Percentiles rank a stretch among this genome's conserved stretches.
These are phyloP conservation scores for Microtus pennsylvanicus DNA, from an alignment of 2,113 vertebrate genomes.

Conservation along the genomic window DNA sequence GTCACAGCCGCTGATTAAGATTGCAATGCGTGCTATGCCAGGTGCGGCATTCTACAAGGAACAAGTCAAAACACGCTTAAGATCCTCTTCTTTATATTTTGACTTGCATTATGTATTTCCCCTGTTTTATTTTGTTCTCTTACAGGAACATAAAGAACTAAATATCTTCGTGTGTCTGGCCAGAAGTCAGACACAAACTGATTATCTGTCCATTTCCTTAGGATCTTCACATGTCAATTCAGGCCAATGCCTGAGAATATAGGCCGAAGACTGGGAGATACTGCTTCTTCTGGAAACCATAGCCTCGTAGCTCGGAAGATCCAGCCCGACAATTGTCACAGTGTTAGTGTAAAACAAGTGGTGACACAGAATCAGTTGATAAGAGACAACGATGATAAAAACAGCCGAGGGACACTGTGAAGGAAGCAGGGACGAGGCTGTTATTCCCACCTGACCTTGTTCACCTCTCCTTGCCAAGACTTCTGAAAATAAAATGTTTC, in stretches of 20 bases:
- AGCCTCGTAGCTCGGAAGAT: background rate
- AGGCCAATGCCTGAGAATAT: background rate
- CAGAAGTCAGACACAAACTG: background rate
- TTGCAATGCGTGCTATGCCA: background rate
- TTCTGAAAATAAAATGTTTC: background rate
- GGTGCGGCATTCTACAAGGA: background rate
- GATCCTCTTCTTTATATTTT: background rate
- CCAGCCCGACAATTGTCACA: background rate
- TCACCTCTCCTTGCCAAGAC: background rate
- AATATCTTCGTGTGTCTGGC: background rate
- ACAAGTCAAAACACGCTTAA: background rate
- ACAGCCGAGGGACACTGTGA: background rate
- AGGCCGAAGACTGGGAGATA: background rate
- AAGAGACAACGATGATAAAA: background rate
- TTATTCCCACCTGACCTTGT: background rate
- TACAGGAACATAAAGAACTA: background rate
- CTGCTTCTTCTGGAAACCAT: conserved; percentile 4
- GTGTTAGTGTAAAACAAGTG: background rate
- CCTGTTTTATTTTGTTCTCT: conserved; percentile 27
- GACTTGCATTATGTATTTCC: background rate
- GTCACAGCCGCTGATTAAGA: background rate
- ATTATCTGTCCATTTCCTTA: background rate
- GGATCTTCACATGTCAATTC: background rate
- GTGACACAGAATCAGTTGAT: background rate
- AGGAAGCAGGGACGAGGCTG: background rate